These are phyloP conservation scores for Selene dorsalis DNA, from an alignment of 2,797 vertebrate species.

Conservation along the genomic window DNA sequence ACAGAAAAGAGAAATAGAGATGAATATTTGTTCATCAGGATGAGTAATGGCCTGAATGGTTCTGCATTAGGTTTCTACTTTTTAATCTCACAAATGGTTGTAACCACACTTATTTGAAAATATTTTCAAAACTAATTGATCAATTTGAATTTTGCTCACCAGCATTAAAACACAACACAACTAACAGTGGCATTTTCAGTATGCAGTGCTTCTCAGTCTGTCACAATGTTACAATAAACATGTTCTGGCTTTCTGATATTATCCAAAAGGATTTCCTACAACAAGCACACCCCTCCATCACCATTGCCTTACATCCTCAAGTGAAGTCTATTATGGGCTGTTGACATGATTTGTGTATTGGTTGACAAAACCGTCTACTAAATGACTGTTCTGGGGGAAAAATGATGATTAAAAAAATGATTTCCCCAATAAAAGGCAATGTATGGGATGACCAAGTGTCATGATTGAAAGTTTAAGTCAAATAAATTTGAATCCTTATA, in stretches of 20 bases:
- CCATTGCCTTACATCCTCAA: neutral
- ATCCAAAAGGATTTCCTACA: neutral
- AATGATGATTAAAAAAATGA: no score
- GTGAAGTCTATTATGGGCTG: neutral
- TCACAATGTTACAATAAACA: neutral
- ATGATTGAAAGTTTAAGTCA: neutral
- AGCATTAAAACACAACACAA: neutral
- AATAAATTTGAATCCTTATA: neutral
- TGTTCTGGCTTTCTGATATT: neutral
- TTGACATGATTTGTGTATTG: neutral
- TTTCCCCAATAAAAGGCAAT: no score
- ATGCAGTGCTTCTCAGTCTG: neutral
- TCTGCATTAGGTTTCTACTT: constrained; percentile 1
- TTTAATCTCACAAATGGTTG: neutral
- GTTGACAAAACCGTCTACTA: no score
- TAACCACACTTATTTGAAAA: neutral
- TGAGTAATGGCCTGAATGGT: constrained; percentile 32
- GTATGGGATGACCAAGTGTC: neutral
- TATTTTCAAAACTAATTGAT: neutral
- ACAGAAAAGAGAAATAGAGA: constrained; percentile 19
- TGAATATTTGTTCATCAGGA: constrained; percentile 37
- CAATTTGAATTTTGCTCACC: neutral
- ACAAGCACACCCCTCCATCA: neutral
- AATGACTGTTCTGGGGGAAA: no score
- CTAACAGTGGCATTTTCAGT: neutral